Percentiles rank a stretch among this genome's conserved stretches.
These are phyloP conservation scores for Halcyon badia DNA, from an alignment of 2,797 vertebrate genomes.

Conservation along the genomic window DNA sequence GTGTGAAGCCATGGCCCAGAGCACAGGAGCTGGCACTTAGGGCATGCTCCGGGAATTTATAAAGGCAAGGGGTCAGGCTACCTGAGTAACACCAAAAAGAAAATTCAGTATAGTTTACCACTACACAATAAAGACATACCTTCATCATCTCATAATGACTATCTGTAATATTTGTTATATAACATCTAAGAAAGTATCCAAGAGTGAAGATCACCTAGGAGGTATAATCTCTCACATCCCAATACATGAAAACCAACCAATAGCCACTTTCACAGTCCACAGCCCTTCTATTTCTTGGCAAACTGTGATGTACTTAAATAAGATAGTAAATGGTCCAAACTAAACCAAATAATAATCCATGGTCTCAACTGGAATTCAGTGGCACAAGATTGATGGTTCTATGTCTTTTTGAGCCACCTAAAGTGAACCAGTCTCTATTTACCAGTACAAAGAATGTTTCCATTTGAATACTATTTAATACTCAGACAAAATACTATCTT, in stretches of 20 bases:
- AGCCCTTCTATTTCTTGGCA: background rate
- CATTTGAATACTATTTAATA: background rate
- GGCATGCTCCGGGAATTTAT: constrained; percentile 94
- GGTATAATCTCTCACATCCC: rapidly evolving
- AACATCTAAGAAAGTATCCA: rapidly evolving
- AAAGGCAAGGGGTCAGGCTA: constrained; percentile 92
- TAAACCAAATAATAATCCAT: background rate
- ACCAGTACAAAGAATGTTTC: background rate
- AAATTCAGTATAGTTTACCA: background rate
- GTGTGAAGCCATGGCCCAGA: constrained; percentile 88
- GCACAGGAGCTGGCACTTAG: constrained; percentile 87
- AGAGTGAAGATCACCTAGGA: background rate
- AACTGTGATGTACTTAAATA: background rate
- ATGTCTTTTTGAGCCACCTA: background rate
- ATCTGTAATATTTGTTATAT: background rate
- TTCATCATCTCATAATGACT: rapidly evolving
- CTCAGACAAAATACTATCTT: background rate
- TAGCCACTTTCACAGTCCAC: background rate
- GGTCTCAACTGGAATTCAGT: background rate
- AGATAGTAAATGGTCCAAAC: background rate
- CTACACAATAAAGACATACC: background rate
- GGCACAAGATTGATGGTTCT: background rate
- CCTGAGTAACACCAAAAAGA: constrained; percentile 75
- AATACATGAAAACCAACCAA: rapidly evolving
- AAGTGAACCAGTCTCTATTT: background rate